These are phyloP conservation scores for Dendropsophus ebraccatus DNA, from an alignment of 2,113 vertebrate genomes.

Conservation along the genomic window DNA sequence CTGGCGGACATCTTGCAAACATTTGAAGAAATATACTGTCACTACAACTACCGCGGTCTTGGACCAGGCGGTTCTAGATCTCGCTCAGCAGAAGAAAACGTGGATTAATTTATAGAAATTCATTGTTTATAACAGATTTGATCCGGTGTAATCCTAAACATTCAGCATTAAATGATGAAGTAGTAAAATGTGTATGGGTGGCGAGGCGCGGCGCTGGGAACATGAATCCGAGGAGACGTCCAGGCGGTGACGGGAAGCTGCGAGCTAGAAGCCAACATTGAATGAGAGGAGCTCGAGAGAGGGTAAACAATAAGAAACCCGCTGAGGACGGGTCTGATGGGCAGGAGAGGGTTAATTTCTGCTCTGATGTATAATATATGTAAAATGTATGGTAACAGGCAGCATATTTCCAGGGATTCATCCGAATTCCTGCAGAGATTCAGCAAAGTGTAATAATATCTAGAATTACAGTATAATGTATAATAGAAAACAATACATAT, in stretches of 20 bases:
- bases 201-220: not conserved
- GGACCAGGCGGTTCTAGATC: not conserved
- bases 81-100: not conserved
- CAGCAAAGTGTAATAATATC: not conserved
- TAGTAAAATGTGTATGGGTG: not conserved
- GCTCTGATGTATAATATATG: not conserved
- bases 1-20: not conserved
- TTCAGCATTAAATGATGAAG: not conserved
- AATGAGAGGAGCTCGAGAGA: not conserved
- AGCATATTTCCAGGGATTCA: not conserved
- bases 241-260: constrained; percentile 7
- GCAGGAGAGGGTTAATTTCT: not conserved
- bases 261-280: not conserved
- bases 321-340: not conserved
- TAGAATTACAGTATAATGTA: not conserved
- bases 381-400: not conserved
- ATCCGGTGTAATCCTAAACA: not conserved
- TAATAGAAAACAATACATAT: no score
- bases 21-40: not conserved
- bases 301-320: not conserved
- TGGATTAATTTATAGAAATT: not conserved
- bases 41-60: not conserved
- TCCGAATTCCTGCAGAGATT: not conserved
- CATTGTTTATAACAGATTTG: not conserved
- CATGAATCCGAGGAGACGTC: not conserved